Percentiles rank a stretch among this genome's conserved stretches.
Conservation (phyloP, 2,113 vertebrate species). For the Syngnathus scovelli region DNA sequence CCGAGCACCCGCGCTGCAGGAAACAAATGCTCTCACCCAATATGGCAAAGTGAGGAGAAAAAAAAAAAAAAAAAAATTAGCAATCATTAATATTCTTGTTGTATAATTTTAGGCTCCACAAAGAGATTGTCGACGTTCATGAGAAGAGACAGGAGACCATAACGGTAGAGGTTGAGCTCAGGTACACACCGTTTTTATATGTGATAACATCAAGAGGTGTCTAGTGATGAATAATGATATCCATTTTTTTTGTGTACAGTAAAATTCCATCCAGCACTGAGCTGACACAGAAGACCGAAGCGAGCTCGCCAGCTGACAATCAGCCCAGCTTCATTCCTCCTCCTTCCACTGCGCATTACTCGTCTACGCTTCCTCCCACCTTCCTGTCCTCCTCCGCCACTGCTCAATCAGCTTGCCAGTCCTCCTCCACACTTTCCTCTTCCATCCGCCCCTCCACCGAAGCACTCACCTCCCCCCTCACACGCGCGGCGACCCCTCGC, state of each 20-base stretch:
- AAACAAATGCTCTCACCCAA: slow-evolving; percentile 82
- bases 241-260: slow-evolving; percentile 25
- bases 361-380: slow-evolving; percentile 45
- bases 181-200: slow-evolving; percentile 39
- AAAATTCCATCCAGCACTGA: slow-evolving; percentile 60
- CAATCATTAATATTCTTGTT: background rate
- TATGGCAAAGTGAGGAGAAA: slow-evolving; percentile 77
- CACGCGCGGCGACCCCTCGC: background rate
- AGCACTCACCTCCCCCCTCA: slow-evolving; percentile 37
- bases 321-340: slow-evolving; percentile 27
- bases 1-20: slow-evolving; percentile 87
- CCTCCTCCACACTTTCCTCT: slow-evolving; percentile 37
- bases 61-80: background rate
- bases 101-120: slow-evolving; percentile 70
- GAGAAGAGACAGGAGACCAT: slow-evolving; percentile 83
- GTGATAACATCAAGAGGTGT: background rate
- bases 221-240: background rate
- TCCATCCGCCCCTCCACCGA: slow-evolving; percentile 49
- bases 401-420: slow-evolving; percentile 20
- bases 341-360: slow-evolving; percentile 27
- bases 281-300: slow-evolving; percentile 57
- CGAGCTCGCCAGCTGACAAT: slow-evolving; percentile 24
- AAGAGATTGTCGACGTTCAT: slow-evolving; percentile 61
- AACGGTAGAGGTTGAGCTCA: slow-evolving; percentile 85
- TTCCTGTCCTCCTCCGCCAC: slow-evolving; percentile 30